Evolutionary conservation across 2,113 vertebrate species (phyloP).

Genomic region (Daphoenositta chrysoptera): DNA sequence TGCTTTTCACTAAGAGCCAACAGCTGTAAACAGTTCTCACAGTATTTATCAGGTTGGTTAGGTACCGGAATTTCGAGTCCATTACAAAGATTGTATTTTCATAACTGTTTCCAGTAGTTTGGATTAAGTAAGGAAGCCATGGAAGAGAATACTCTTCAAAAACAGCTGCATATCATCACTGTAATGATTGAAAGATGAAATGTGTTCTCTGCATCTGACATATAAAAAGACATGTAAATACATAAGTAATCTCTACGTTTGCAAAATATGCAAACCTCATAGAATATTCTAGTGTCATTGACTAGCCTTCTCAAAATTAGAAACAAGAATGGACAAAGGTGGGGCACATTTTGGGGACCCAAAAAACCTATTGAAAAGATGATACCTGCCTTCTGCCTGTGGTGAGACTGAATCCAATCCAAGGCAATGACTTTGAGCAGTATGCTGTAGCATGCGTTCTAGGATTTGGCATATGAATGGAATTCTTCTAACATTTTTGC

Average conservation of each 20-base stretch:
- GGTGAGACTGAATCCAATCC: background rate
- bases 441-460: background rate
- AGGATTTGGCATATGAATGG: background rate
- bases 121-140: background rate
- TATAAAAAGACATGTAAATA: background rate
- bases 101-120: background rate
- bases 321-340: background rate
- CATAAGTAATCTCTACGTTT: accelerated
- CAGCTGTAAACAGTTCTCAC: background rate
- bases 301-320: background rate
- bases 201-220: background rate
- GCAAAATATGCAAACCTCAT: background rate
- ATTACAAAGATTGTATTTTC: background rate
- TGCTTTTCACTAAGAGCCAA: background rate
- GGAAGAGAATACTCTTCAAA: background rate
- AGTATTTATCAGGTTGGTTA: background rate
- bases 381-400: background rate
- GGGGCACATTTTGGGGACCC: background rate
- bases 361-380: background rate
- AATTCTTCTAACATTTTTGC: background rate
- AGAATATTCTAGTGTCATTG: background rate
- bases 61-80: background rate
- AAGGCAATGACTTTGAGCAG: background rate
- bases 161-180: background rate
- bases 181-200: background rate